Base-by-base conservation (phyloP, 2,113 vertebrate genomes). In the Terrapene triunguis region DNA sequence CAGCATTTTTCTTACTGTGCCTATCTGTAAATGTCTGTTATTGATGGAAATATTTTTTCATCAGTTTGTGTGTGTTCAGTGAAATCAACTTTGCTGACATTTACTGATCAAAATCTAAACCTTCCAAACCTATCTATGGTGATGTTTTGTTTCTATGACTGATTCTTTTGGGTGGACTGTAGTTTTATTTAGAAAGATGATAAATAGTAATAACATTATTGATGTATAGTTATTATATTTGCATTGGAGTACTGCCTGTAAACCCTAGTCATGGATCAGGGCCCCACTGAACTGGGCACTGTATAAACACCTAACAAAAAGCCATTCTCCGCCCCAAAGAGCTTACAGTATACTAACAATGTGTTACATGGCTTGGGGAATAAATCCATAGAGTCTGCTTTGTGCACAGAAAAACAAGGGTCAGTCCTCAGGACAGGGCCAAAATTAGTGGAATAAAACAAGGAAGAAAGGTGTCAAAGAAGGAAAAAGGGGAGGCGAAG, bases 91-190 rank as follows among this genome's bases (percentile, higher is more conserved):
- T 22, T 38, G 8, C 65, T 38, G 35, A 38, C 65, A 72, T 72
- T 72, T 72, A 72, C n/a, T 72, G n/a, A 38, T 69, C 12, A 69
- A 69, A 69, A 69, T 69, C 65, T 69, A 69, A 69, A 7, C 8
- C 65, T 69, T 69, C 35, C 32, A 69, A 69, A 35, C 65, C 14
- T 69, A 69, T 21, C 8, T 19, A 1, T 38, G 65, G 10, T 85
- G 65, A 0, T 2, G 32, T 84, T 93, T 93, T 82, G 1, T 5
- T 80, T 91, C 38, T 80, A 53, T 85, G 53, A 35, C 3, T 5
- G 6, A 48, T 54, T 80, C 42, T 16, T 9, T 69, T 85, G 29
- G 24, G 2, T 0, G 0, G 5, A 51, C 5, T 1, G 2, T 0
- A 0, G 27, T 22, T 88, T 53, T 53, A 10, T 19, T 72, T 35